A percentile compares a stretch with the other conserved stretches of the same genome.
Evolutionary conservation across 2,113 vertebrate genomes (phyloP).

Genomic region (Antigone vipio): DNA sequence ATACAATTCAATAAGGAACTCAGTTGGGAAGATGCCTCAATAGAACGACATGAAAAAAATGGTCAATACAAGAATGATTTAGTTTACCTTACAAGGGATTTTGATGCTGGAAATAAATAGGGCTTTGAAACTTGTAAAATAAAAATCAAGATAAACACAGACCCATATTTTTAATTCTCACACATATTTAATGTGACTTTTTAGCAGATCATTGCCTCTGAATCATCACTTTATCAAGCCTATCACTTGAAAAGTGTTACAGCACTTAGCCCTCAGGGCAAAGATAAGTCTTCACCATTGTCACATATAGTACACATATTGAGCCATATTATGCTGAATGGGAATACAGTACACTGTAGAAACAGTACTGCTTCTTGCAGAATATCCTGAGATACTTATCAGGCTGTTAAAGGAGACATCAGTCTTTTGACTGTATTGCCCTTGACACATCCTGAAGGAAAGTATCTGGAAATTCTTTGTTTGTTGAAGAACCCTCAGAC

Average conservation of each 20-base stretch:
- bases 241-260: constrained; percentile 71
- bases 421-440: constrained; percentile 87
- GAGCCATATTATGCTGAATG: constrained; percentile 79
- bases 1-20: constrained; percentile 87
- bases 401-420: constrained; percentile 84
- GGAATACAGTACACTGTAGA: constrained; percentile 76
- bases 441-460: constrained; percentile 85
- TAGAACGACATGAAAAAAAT: constrained; percentile 76
- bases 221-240: constrained; percentile 75
- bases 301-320: constrained; percentile 75
- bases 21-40: constrained; percentile 85
- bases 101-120: constrained; percentile 78
- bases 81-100: constrained; percentile 80
- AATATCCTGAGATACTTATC: constrained; percentile 86
- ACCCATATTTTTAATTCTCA: constrained; percentile 82
- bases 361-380: constrained; percentile 76
- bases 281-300: constrained; percentile 84
- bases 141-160: constrained; percentile 76
- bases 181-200: constrained; percentile 74
- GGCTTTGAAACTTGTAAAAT: constrained; percentile 78
- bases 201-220: constrained; percentile 74
- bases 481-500: constrained; percentile 80
- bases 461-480: constrained; percentile 83
- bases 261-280: constrained; percentile 78
- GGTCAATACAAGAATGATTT: constrained; percentile 84